These are phyloP conservation scores for Laothoe populi DNA, from an alignment of 2,888 invertebrate genomes.

Conservation along the genomic window DNA sequence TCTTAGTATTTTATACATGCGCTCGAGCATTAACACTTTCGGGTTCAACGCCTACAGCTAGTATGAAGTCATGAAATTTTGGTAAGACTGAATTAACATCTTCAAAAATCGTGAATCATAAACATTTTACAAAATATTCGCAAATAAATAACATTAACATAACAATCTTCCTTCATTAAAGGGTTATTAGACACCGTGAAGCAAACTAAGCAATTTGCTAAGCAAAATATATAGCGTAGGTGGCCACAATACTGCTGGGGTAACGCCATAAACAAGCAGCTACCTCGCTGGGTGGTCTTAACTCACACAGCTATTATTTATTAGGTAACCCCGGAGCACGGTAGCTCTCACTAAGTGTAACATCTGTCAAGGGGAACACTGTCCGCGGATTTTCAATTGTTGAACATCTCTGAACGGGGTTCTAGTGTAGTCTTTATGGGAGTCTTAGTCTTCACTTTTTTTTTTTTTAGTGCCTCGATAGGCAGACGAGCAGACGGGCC, in stretches of 20 bases:
- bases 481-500: no score
- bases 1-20: background rate
- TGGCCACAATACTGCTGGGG: conserved; percentile 75
- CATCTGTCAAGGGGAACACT: conserved; percentile 54
- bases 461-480: no score
- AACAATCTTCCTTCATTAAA: conserved; percentile 70
- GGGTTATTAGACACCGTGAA: conserved; percentile 79
- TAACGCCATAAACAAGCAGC: conserved; percentile 74
- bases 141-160: conserved; percentile 44
- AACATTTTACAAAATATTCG: background rate
- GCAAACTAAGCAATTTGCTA: conserved; percentile 81
- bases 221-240: conserved; percentile 81
- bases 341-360: conserved; percentile 63
- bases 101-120: background rate
- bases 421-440: no score
- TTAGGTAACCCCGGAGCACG: conserved; percentile 69
- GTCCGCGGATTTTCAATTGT: conserved; percentile 40
- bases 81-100: no score
- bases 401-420: background rate
- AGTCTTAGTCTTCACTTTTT: no score
- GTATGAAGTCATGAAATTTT: no score
- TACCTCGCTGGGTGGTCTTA: conserved; percentile 82
- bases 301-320: conserved; percentile 81
- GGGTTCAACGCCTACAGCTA: no score
- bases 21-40: background rate